These are phyloP conservation scores for Saxidomus purpurata DNA, from an alignment of 1,140 invertebrate genomes.

Conservation along the genomic window DNA sequence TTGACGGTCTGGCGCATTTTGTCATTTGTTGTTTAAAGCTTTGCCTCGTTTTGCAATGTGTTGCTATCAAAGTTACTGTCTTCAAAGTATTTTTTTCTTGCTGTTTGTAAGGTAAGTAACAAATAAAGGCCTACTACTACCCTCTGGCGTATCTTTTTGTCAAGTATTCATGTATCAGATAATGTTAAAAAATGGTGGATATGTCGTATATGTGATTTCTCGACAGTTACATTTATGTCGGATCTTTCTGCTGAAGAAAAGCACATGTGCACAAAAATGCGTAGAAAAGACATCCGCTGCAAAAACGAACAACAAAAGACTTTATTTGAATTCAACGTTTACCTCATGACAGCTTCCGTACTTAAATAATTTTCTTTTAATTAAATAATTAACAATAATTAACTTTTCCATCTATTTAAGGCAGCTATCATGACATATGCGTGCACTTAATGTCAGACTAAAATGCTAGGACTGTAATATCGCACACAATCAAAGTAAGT, in stretches of 20 bases:
- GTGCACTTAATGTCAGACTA: neutral
- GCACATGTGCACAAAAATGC: neutral
- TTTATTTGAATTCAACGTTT: neutral
- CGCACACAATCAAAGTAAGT: neutral
- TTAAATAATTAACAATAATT: conserved; percentile 7
- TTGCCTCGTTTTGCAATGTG: no score
- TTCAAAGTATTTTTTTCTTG: no score
- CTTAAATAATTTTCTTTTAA: neutral
- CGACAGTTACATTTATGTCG: no score
- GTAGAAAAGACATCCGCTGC: neutral
- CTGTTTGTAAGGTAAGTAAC: no score
- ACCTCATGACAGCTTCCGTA: neutral
- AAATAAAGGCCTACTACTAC: no score
- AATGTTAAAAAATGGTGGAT: no score
- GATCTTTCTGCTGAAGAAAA: neutral
- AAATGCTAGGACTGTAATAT: neutral
- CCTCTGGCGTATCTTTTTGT: no score
- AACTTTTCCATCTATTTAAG: neutral
- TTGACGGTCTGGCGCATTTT: no score
- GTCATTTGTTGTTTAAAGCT: no score
- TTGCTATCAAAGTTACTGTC: no score
- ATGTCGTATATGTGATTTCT: no score
- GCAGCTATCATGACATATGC: neutral
- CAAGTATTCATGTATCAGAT: no score
- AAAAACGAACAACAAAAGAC: neutral